Conservation (phyloP, 2,113 vertebrate genomes). For the Callocephalon fimbriatum region DNA sequence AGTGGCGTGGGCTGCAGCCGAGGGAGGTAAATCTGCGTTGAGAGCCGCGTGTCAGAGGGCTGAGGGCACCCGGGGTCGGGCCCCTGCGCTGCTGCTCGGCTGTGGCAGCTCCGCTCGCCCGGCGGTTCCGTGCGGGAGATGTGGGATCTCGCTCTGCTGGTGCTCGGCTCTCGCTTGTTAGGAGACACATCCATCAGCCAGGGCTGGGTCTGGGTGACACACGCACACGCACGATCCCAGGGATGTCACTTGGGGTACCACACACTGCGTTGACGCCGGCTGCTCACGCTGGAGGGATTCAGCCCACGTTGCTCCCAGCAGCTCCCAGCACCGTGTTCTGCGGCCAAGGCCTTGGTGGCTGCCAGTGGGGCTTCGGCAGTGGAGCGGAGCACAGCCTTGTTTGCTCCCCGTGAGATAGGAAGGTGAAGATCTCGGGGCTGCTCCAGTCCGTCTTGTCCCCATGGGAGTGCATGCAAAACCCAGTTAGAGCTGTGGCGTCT, state of each 20-base stretch:
- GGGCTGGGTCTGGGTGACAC: neutral
- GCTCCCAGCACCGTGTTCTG: neutral
- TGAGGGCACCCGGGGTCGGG: neutral
- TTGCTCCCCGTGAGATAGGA: neutral
- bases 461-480: accelerated
- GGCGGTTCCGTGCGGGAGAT: neutral
- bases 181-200: neutral
- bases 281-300: neutral
- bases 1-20: neutral
- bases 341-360: neutral
- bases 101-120: neutral
- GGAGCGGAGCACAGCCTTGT: neutral
- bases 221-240: neutral
- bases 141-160: neutral
- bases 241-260: slow-evolving; percentile 35
- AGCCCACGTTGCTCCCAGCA: slow-evolving; percentile 40
- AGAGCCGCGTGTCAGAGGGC: neutral
- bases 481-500: neutral
- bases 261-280: neutral
- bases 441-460: neutral
- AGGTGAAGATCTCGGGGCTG: neutral
- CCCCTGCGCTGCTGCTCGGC: neutral
- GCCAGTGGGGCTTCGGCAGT: neutral
- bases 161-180: neutral
- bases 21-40: neutral